Percentiles rank a stretch among this genome's conserved stretches.
phyloP scores from a whole-genome alignment of 2,113 vertebrate genomes.

The Phalacrocorax aristotelis region DNA sequence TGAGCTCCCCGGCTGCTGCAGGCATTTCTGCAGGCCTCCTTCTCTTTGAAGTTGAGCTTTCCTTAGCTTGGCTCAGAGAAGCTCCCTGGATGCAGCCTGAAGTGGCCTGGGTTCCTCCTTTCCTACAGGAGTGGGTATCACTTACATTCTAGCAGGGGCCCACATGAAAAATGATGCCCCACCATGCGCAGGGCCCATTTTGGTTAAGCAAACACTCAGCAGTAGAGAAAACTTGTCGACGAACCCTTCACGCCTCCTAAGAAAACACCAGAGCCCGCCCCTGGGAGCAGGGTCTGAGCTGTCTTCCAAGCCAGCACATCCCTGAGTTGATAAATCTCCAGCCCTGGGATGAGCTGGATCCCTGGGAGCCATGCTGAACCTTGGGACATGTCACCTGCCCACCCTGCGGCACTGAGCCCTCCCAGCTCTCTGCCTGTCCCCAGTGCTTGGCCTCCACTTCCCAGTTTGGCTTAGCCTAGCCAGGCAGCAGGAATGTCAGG shows the following conservation, averaged over 20 bases:
- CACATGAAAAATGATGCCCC: neutral
- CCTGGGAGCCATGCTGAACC: accelerated
- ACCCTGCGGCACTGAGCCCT: neutral
- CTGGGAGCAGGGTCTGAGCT: neutral
- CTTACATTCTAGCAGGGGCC: constrained; percentile 1
- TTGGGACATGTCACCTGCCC: neutral
- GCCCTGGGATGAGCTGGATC: neutral
- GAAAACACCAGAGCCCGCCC: neutral
- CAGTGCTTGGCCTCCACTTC: neutral
- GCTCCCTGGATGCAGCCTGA: neutral
- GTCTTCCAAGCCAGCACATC: neutral
- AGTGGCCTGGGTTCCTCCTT: neutral
- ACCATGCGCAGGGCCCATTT: neutral
- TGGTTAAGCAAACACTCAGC: constrained; percentile 23
- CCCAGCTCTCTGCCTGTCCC: accelerated
- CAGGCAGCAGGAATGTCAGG: neutral
- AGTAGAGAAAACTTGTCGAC: neutral
- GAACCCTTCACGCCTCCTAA: constrained; percentile 28
- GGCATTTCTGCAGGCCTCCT: neutral
- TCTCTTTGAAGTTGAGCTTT: neutral
- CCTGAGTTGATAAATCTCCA: neutral
- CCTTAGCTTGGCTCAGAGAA: neutral
- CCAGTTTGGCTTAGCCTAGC: neutral
- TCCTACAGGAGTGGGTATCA: neutral
- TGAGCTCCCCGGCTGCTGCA: neutral